Base-by-base conservation (phyloP, 2,888 invertebrate species). In the Isoperla grammatica region DNA sequence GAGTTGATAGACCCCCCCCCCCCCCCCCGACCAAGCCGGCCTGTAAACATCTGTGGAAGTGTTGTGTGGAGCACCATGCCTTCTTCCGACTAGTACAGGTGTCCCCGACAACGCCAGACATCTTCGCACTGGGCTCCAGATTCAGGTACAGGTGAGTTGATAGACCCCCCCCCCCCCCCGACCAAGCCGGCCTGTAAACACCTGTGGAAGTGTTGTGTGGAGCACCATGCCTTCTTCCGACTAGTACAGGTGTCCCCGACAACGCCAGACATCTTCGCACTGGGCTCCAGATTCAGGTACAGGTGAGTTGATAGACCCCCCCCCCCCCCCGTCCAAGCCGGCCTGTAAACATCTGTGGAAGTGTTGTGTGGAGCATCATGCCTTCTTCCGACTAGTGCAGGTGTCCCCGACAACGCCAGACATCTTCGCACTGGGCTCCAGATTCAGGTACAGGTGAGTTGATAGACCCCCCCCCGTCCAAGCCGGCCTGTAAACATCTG, bases 301-400 rank as follows among this genome's bases (percentile, higher is more conserved):
- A 88, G 88, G 87, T 86, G 78, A 72, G 63, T 50, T 29, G n/a
- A n/a, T n/a, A n/a, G n/a, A n/a, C n/a, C n/a, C n/a, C n/a, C n/a
- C n/a, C n/a, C n/a, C n/a, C n/a, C n/a, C 94, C 20, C 90, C 91
- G 49, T 90, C 92, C 60, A 88, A 93, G 69, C 82, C 90, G 20
- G 95, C 95, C 13, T 95, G 95, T 74, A 92, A 95, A 70, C 95
- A 96, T 77, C 80, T 97, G 67, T 96, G 95, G 94, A 88, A 91
- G 68, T 96, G 96, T 76, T 95, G 95, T 75, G 86, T 94, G 57
- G 96, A 96, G 74, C 96, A 96, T 74, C 95, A 95, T 77, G 89
- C 93, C 39, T 93, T 94, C 79, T 94, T 93, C 79, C 82, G 92
- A 62, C 79, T 93, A 69, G 90, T 92, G 72, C 89, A 90, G 73